phyloP scores from a whole-genome alignment of 2,797 vertebrate genomes.

The Podargus strigoides region DNA sequence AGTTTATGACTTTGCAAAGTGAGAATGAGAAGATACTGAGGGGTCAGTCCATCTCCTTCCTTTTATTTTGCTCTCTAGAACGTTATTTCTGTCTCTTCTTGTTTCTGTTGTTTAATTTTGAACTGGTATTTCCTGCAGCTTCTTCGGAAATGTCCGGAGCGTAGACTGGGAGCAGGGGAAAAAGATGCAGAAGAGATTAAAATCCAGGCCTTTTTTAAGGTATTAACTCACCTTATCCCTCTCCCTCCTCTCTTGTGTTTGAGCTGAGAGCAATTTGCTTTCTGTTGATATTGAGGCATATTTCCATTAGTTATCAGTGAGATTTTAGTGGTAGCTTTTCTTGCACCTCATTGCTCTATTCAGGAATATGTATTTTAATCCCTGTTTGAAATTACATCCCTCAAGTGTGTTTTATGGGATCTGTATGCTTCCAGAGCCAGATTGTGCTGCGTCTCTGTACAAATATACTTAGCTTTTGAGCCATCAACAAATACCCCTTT shows the following conservation, averaged over 20 bases:
- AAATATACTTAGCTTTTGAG: background rate
- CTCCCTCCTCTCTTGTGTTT: background rate
- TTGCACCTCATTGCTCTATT: background rate
- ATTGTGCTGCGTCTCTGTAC: background rate
- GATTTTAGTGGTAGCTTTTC: background rate
- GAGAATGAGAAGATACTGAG: background rate
- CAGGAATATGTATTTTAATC: background rate
- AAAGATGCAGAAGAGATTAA: constrained; percentile 89
- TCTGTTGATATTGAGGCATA: background rate
- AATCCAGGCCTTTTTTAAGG: constrained; percentile 87
- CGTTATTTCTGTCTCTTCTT: background rate
- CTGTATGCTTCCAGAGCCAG: background rate
- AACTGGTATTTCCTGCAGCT: constrained; percentile 72
- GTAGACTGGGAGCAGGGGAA: constrained; percentile 84
- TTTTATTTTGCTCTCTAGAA: background rate
- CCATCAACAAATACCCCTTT: background rate
- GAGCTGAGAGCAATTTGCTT: background rate
- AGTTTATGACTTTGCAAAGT: background rate
- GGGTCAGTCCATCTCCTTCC: background rate
- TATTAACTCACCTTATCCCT: constrained; percentile 44
- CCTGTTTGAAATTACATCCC: background rate
- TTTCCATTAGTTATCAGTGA: background rate
- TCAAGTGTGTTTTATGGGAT: background rate
- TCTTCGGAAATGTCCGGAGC: constrained; percentile 87
- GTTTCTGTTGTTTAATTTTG: background rate